Conservation (phyloP, 1,140 invertebrate species). For the Drosophila santomea region DNA sequence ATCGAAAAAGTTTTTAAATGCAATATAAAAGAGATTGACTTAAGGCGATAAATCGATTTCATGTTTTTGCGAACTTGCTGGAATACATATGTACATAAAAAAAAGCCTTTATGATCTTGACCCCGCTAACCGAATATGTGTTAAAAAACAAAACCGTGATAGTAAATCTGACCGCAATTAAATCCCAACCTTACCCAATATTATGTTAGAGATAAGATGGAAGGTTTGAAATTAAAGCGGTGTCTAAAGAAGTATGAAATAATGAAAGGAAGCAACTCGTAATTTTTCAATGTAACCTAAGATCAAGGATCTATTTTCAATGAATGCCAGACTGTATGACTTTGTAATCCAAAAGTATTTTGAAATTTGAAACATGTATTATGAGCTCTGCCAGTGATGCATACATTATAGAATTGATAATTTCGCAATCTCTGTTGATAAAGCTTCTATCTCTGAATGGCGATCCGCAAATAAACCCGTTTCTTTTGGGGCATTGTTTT, state of each 20-base stretch:
- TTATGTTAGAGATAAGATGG: background rate
- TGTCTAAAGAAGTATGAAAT: background rate
- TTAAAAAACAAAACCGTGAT: conserved; percentile 18
- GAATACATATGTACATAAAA: conserved; percentile 4
- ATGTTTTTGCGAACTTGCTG: background rate
- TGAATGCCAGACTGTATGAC: background rate
- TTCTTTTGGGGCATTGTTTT: conserved; percentile 15
- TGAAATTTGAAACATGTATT: background rate
- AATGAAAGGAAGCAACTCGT: background rate
- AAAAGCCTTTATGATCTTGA: conserved; percentile 6
- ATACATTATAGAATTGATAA: conserved; percentile 5
- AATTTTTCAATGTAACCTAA: conserved; percentile 2
- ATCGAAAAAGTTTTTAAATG: conserved; percentile 4
- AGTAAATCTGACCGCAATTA: conserved; percentile 9
- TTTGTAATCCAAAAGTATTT: too few relatives aligned
- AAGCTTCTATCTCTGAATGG: conserved; percentile 10
- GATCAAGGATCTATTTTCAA: background rate
- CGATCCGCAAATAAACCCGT: conserved; percentile 38
- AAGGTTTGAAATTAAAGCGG: background rate
- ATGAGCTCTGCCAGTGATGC: conserved; percentile 5
- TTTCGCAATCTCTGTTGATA: conserved; percentile 2
- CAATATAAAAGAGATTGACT: background rate
- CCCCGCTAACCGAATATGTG: background rate
- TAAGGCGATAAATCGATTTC: background rate
- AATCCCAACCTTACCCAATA: conserved; percentile 23